Evolutionary conservation across 2,113 vertebrate species (phyloP), one percentile per base, ranked within the genome.

Genomic region (Holacanthus passer): DNA sequence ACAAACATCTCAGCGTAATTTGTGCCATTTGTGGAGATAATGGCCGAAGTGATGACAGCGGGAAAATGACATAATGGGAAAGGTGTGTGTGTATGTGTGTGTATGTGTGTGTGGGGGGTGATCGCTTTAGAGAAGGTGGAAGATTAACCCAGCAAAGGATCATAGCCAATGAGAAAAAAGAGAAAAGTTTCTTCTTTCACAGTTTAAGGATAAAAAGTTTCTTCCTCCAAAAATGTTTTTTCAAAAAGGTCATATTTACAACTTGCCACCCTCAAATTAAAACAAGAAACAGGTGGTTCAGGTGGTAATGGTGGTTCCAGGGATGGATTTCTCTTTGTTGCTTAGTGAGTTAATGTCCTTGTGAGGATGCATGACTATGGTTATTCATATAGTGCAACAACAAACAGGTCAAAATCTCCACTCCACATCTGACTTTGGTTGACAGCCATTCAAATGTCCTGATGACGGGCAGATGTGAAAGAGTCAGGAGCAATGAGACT

Each of bases 21-120:
- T 86, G 67, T 72, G 73, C 27, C 55, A 47, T 87, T 87, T 82
- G 39, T 76, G 85, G 74, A 62, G 72, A 85, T 82, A 89, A 87
- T 76, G 81, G 85, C 72, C 24, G 52, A 35, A 66, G 50, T 45
- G 77, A 76, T 86, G 85, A 91, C 73, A 86, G 76, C 81, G 8
- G 62, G 73, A 64, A 80, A 85, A 79, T 83, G 37, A 87, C 83
- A 71, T 84, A 60, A 73, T 81, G 81, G 73, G 82, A 67, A 79
- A 76, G 31, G 35, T 52, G 60, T 67, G 58, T 77, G 76, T 72
- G 59, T 41, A 45, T 65, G 48, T 69, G 66, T 59, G 32, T 39
- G 50, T 31, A 48, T 73, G 45, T 73, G 55, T 58, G 39, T 68
- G 37, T 39, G 31, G 3, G 8, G 41, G 56, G n/a, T n/a, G 35